These are phyloP conservation scores for Terrapene triunguis DNA, from an alignment of 2,113 vertebrate genomes.

Conservation along the genomic window DNA sequence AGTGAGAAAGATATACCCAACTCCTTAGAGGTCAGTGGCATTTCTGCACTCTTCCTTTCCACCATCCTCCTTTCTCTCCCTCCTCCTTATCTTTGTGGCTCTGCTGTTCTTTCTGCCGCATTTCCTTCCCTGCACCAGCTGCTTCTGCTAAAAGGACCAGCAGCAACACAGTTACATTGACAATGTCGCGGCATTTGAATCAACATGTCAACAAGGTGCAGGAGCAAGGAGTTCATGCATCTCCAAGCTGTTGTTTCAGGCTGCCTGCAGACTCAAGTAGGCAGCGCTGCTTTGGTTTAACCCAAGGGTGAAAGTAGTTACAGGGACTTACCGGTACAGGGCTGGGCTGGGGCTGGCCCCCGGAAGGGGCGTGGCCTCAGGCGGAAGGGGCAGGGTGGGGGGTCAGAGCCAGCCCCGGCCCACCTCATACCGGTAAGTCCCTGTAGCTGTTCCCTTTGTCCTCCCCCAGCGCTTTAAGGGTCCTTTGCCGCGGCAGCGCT, in stretches of 20 bases:
- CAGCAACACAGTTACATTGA: background rate
- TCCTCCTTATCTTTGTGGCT: background rate
- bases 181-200: background rate
- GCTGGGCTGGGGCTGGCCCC: too few relatives aligned
- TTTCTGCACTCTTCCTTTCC: background rate
- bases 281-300: background rate
- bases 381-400: too few relatives aligned
- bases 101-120: background rate
- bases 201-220: background rate
- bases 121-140: background rate
- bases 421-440: too few relatives aligned
- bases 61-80: background rate
- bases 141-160: background rate
- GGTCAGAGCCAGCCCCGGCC: too few relatives aligned
- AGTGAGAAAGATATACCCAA: background rate
- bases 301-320: too few relatives aligned
- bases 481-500: too few relatives aligned
- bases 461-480: too few relatives aligned
- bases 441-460: too few relatives aligned
- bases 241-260: background rate
- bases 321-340: too few relatives aligned
- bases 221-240: background rate
- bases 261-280: background rate
- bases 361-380: too few relatives aligned
- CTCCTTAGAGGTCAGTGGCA: background rate